A percentile compares a stretch with the other conserved stretches of the same genome.
Evolutionary conservation across 2,888 invertebrate genomes (phyloP).

Genomic region (Archips xylosteana): DNA sequence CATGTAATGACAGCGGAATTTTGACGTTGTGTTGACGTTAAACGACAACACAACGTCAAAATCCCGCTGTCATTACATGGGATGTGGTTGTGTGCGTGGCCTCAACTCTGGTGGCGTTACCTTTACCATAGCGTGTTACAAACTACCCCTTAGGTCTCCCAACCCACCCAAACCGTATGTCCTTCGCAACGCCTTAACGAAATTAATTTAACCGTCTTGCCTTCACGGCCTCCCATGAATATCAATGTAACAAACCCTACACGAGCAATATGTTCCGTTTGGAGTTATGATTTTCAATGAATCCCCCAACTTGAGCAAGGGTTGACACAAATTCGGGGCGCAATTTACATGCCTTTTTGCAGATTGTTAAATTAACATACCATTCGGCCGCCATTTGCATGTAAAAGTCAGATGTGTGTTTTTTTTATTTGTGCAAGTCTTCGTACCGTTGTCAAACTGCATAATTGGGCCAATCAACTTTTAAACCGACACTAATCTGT

Average conservation of each 20-base stretch:
- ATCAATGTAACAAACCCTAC: constrained; percentile 51
- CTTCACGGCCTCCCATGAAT: constrained; percentile 50
- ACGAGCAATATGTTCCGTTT: constrained; percentile 31
- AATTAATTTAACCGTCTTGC: constrained; percentile 54
- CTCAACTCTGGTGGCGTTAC: too few relatives aligned
- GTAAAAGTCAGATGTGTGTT: neutral
- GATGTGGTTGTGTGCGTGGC: too few relatives aligned
- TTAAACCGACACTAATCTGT: too few relatives aligned
- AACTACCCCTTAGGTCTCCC: neutral
- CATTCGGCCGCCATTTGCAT: neutral
- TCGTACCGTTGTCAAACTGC: too few relatives aligned
- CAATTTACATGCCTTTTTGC: constrained; percentile 29
- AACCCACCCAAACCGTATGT: constrained; percentile 12
- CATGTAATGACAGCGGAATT: too few relatives aligned
- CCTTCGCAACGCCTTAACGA: constrained; percentile 45
- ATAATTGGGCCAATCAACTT: too few relatives aligned
- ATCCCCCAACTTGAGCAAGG: constrained; percentile 19
- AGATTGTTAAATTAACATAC: constrained; percentile 5
- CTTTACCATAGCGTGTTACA: too few relatives aligned
- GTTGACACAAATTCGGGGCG: constrained; percentile 27
- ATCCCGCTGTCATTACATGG: too few relatives aligned
- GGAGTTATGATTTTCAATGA: constrained; percentile 45
- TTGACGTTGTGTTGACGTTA: too few relatives aligned
- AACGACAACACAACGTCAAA: too few relatives aligned
- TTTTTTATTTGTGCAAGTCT: too few relatives aligned